Conservation (phyloP, 2,797 vertebrate species). For the Cygnus olor region DNA sequence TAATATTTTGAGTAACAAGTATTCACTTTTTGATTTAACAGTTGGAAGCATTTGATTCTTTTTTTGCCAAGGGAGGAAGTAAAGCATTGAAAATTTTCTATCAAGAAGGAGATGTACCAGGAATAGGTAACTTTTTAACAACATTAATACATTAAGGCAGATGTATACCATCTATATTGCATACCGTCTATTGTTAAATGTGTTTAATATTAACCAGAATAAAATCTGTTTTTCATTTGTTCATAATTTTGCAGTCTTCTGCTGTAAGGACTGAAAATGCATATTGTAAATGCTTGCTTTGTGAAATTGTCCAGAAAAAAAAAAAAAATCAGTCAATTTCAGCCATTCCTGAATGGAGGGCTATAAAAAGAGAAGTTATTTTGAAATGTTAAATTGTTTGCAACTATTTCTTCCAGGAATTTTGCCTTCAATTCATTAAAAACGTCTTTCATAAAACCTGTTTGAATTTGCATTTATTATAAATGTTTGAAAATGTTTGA, state of each 20-base stretch:
- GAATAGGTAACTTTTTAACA: slow-evolving; percentile 76
- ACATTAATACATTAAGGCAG: background rate
- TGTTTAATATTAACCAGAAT: background rate
- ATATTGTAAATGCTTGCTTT: background rate
- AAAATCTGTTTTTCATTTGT: background rate
- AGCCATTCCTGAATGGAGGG: background rate
- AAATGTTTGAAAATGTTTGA: background rate
- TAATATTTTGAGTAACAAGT: background rate
- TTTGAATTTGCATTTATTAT: background rate
- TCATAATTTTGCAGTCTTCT: background rate
- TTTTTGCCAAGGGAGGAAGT: slow-evolving; percentile 80
- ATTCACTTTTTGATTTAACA: slow-evolving; percentile 69
- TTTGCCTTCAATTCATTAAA: background rate
- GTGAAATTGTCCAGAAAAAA: background rate
- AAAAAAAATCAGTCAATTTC: background rate
- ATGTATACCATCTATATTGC: background rate
- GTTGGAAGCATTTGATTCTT: slow-evolving; percentile 79
- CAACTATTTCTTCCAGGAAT: background rate
- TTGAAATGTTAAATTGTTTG: background rate
- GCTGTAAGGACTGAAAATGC: background rate
- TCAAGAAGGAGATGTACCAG: slow-evolving; percentile 81
- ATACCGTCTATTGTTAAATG: background rate
- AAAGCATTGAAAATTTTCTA: slow-evolving; percentile 84
- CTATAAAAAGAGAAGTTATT: background rate
- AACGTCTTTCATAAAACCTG: background rate